phyloP scores from a whole-genome alignment of 2,113 vertebrate genomes.

The Odocoileus hemionus region DNA sequence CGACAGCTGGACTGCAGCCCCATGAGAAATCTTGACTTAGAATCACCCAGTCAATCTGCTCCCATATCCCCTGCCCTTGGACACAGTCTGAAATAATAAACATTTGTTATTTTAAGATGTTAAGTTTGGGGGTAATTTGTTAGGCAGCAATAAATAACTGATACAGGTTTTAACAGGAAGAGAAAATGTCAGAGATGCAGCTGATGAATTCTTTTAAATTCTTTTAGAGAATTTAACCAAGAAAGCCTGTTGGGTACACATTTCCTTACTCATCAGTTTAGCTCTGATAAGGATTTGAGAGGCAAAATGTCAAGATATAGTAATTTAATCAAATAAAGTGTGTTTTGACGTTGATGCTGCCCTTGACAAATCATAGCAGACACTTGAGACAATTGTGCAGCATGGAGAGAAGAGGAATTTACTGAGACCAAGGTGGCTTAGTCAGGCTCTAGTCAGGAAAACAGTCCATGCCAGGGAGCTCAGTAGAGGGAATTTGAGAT shows the following conservation, averaged over 20 bases:
- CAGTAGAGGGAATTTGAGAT: background rate
- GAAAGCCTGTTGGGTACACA: background rate
- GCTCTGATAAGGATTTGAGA: background rate
- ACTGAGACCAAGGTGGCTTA: background rate
- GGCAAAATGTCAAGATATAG: background rate
- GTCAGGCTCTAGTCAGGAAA: background rate
- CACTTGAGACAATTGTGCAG: background rate
- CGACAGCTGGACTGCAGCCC: background rate
- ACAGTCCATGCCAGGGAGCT: background rate
- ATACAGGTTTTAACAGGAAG: background rate
- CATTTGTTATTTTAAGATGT: background rate
- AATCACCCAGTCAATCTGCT: background rate
- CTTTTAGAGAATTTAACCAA: background rate
- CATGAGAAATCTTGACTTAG: background rate
- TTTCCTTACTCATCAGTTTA: background rate
- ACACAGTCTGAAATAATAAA: background rate
- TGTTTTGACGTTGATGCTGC: background rate
- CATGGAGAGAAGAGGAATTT: background rate
- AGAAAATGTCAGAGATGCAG: background rate
- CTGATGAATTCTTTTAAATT: background rate
- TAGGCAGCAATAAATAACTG: background rate
- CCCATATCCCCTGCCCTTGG: background rate
- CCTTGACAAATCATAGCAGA: background rate
- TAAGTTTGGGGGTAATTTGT: background rate
- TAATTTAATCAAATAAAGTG: background rate